Conservation (phyloP, 1,140 invertebrate species). For the Zaprionus davidi region DNA sequence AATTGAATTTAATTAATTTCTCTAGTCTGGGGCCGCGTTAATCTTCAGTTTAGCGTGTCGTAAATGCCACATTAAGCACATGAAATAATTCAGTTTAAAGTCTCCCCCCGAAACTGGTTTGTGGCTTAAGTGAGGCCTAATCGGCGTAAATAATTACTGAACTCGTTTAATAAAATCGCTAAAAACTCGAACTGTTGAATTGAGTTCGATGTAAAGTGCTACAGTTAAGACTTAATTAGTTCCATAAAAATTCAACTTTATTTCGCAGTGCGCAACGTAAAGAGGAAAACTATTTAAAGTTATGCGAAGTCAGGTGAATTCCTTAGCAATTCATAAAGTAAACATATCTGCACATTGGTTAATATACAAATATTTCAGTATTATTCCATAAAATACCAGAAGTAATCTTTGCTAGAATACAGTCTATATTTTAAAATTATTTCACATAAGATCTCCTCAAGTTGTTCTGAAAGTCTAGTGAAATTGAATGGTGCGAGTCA, state of each 20-base stretch:
- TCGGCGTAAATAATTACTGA: slow-evolving; percentile 18
- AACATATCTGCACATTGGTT: background rate
- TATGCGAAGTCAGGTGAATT: background rate
- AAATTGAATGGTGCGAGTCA: too few relatives aligned
- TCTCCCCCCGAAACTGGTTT: slow-evolving; percentile 9
- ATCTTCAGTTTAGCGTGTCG: slow-evolving; percentile 12
- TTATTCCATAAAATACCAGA: too few relatives aligned
- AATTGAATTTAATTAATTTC: slow-evolving; percentile 7
- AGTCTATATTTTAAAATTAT: too few relatives aligned
- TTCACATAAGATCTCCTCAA: too few relatives aligned
- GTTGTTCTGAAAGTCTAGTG: background rate
- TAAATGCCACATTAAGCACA: slow-evolving; percentile 6
- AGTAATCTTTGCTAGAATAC: too few relatives aligned
- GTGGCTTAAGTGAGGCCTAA: slow-evolving; percentile 8
- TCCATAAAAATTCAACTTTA: background rate
- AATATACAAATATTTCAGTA: background rate
- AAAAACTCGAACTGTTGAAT: slow-evolving; percentile 13
- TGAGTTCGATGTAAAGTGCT: slow-evolving; percentile 15
- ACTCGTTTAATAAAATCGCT: slow-evolving; percentile 22
- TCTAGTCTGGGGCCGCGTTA: background rate
- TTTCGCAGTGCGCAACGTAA: background rate
- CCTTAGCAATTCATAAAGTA: background rate
- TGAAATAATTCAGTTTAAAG: slow-evolving; percentile 24
- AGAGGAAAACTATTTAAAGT: background rate
- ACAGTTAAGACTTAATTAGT: slow-evolving; percentile 21